A percentile compares a stretch with the other conserved stretches of the same genome.
These are phyloP conservation scores for Phenganax stokvisi DNA, from an alignment of 92 coral and sea anemone genomes.

Conservation along the genomic window DNA sequence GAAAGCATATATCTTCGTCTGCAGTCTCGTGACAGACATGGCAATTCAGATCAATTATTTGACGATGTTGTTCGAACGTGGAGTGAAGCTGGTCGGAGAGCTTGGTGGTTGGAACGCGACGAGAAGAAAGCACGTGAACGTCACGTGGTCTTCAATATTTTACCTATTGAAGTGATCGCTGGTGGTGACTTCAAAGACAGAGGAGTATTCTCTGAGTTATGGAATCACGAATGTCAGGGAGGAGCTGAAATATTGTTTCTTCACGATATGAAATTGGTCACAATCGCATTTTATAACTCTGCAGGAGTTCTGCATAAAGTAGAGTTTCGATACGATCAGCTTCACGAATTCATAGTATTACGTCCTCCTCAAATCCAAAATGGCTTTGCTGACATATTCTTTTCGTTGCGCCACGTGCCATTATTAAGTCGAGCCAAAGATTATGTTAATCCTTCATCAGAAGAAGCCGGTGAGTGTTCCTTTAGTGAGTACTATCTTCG, in stretches of 20 bases:
- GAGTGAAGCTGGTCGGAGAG: conserved; percentile 21
- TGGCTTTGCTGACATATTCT: conserved; percentile 14
- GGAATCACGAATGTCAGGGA: conserved; percentile 55
- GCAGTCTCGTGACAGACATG: conserved; percentile 5
- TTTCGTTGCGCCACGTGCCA: conserved; percentile 25
- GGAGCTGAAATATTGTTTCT: conserved; percentile 62
- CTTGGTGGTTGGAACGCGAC: conserved; percentile 24
- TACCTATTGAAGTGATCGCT: conserved; percentile 52
- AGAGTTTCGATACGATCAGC: conserved; percentile 70
- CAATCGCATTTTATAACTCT: conserved; percentile 50
- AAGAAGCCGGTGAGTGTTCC: conserved; percentile 57
- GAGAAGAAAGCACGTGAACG: conserved; percentile 16
- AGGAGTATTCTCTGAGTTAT: conserved; percentile 57
- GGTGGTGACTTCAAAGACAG: conserved; percentile 72
- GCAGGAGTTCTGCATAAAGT: conserved; percentile 35
- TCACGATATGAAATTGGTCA: conserved; percentile 71
- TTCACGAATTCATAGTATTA: conserved; percentile 49
- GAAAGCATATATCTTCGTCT: neutral
- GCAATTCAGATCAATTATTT: conserved; percentile 18
- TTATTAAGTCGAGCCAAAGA: neutral
- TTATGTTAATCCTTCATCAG: neutral
- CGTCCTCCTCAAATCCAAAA: neutral
- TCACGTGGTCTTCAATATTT: conserved; percentile 45
- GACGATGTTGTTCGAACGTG: conserved; percentile 33
- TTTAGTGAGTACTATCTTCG: conserved; percentile 35